Base-by-base conservation (phyloP, 2,888 invertebrate species). In the Hirtodrosophila trivittata region DNA sequence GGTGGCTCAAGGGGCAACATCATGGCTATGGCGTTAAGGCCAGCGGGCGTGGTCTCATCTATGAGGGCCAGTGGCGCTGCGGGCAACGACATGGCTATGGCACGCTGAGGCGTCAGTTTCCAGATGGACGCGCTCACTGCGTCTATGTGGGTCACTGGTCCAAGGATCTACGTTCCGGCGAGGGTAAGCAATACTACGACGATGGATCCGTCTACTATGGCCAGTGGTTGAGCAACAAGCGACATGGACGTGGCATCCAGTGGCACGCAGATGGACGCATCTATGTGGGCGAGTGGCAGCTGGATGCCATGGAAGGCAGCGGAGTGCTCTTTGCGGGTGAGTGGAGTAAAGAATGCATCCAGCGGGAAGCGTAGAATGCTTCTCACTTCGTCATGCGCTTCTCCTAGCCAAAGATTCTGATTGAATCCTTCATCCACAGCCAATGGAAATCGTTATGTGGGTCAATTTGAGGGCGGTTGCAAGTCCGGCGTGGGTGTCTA, bases 371-470 rank as follows among this genome's bases (percentile, higher is more conserved):
- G n/a, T n/a, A n/a, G n/a, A n/a, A n/a, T 25, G 25, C 25, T 25
- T 25, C 25, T 25, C 25, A 6, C 25, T 25, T 25, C 25, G 25
- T 6, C 3, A 4, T 6, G 25, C 25, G 6, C 6, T 6, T 3
- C 25, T 25, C 6, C n/a, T 28, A 2, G n/a, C 5, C 28, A 7
- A 1, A 28, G 9, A 9, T 56, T 8, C 18, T 9, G 2, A 26
- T 10, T 49, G 3, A 7, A 21, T 2, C 5, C 10, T 46, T 56
- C 8, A 8, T 50, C 14, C 35, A 4, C 63, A 89, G 89, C 69
- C n/a, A 90, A 90, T 63, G 88, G 88, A 0, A 89, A 89, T 70
- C 87, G 90, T 13, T 91, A 88, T 71, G 90, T 90, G 55, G 90
- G 90, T 6, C 69, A 81, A 26, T 90, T 89, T 45, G 74, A 82